phyloP scores from a whole-genome alignment of 2,113 vertebrate genomes.

The Alexandromys fortis region DNA sequence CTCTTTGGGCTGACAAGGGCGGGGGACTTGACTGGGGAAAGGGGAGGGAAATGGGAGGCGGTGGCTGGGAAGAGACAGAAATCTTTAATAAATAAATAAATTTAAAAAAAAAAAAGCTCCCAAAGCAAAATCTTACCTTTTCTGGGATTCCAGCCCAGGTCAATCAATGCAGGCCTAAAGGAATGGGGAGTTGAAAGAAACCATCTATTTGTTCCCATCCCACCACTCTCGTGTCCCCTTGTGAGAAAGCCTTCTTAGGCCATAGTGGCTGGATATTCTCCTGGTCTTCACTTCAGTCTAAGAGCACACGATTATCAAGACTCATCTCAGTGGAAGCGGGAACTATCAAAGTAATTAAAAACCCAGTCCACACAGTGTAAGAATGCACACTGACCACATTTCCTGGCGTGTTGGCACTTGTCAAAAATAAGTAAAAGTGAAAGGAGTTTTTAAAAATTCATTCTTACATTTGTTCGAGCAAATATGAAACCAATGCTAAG shows the following conservation, averaged over 20 bases:
- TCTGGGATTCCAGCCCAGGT: neutral
- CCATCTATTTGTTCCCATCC: neutral
- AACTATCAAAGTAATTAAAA: conserved; percentile 20
- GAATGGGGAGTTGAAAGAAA: neutral
- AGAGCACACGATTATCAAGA: neutral
- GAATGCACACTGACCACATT: neutral
- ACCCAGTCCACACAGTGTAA: neutral
- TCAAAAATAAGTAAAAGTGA: neutral
- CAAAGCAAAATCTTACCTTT: neutral
- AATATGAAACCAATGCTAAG: neutral
- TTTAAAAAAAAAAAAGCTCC: neutral
- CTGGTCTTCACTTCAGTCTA: neutral
- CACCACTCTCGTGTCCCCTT: neutral
- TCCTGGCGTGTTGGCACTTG: neutral
- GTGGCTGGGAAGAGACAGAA: too few species aligned
- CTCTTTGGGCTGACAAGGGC: too few species aligned
- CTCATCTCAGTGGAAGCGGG: neutral
- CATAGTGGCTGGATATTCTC: neutral
- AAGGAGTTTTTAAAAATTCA: conserved; percentile 16
- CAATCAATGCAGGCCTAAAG: neutral
- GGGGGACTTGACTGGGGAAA: too few species aligned
- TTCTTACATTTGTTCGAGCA: neutral
- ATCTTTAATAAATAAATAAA: too few species aligned
- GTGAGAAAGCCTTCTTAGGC: neutral
- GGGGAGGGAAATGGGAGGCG: too few species aligned